phyloP scores from a whole-genome alignment of 1,140 invertebrate genomes.

The Lucilia cuprina region DNA sequence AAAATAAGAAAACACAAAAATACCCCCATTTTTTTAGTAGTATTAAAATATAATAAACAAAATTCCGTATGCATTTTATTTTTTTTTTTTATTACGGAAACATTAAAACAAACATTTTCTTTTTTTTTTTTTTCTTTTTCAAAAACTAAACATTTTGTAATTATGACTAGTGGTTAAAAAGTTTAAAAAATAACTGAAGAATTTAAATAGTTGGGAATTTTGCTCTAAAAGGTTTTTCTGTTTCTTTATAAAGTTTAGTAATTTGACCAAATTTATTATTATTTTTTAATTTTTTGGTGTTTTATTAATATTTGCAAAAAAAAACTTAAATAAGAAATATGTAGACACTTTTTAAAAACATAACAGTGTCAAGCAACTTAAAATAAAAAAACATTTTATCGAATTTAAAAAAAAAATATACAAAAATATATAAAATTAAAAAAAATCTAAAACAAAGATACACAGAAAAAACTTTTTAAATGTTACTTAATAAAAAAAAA shows the following conservation, averaged over 20 bases:
- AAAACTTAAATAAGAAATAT: too few species aligned
- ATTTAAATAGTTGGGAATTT: too few species aligned
- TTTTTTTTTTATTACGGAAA: slow-evolving; percentile 18
- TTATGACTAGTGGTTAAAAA: too few species aligned
- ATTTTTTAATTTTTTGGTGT: not conserved
- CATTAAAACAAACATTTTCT: not conserved
- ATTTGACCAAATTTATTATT: too few species aligned
- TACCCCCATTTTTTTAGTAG: slow-evolving; percentile 22
- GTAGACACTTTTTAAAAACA: not conserved
- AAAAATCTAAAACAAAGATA: not conserved
- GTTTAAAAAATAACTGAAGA: too few species aligned
- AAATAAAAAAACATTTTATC: slow-evolving; percentile 15
- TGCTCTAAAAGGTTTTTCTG: too few species aligned
- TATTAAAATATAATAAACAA: slow-evolving; percentile 17
- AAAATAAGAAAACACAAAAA: not conserved
- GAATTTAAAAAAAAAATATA: slow-evolving; percentile 8
- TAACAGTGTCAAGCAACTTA: not conserved
- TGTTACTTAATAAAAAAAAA: slow-evolving; percentile 1
- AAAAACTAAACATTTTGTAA: too few species aligned
- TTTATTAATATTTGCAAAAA: not conserved
- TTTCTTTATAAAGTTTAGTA: too few species aligned
- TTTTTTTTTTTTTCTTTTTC: not conserved
- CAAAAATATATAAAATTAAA: not conserved
- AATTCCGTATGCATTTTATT: slow-evolving; percentile 27
- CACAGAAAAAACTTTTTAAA: slow-evolving; percentile 20